Evolutionary conservation across 2,797 vertebrate genomes (phyloP).

Genomic region (Pseudochirops corinnae): DNA sequence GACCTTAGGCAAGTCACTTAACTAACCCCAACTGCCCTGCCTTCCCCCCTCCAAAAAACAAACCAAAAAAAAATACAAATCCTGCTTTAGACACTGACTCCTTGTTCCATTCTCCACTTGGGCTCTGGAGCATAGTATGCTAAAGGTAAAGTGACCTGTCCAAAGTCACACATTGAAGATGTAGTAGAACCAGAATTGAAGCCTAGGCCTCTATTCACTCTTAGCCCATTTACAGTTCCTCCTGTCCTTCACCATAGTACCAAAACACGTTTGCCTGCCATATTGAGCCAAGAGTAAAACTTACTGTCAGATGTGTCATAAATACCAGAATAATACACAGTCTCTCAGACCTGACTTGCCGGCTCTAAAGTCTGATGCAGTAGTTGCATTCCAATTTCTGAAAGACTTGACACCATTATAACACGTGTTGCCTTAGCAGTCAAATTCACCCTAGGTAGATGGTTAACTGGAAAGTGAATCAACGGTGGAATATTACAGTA

Average conservation of each 20-base stretch:
- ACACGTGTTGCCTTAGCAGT: not conserved
- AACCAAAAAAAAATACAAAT: no score
- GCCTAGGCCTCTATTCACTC: not conserved
- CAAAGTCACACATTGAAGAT: not conserved
- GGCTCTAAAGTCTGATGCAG: not conserved
- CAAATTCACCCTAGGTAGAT: not conserved
- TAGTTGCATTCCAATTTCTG: not conserved
- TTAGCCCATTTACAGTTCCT: not conserved
- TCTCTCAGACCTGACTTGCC: not conserved
- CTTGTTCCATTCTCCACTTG: not conserved
- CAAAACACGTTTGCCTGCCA: not conserved
- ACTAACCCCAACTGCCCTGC: not conserved
- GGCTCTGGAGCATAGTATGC: not conserved
- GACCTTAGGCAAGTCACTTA: not conserved
- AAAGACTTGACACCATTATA: constrained; percentile 50
- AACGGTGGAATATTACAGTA: constrained; percentile 5
- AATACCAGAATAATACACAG: not conserved
- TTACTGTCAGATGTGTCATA: not conserved
- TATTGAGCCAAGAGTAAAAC: not conserved
- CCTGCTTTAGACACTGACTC: no score
- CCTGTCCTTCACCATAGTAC: not conserved
- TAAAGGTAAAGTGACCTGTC: constrained; percentile 11
- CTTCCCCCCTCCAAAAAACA: not conserved
- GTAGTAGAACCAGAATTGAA: not conserved
- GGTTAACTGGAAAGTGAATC: constrained; percentile 31